Evolutionary conservation across 2,888 invertebrate genomes (phyloP).

Genomic region (Euzophera pinguis): DNA sequence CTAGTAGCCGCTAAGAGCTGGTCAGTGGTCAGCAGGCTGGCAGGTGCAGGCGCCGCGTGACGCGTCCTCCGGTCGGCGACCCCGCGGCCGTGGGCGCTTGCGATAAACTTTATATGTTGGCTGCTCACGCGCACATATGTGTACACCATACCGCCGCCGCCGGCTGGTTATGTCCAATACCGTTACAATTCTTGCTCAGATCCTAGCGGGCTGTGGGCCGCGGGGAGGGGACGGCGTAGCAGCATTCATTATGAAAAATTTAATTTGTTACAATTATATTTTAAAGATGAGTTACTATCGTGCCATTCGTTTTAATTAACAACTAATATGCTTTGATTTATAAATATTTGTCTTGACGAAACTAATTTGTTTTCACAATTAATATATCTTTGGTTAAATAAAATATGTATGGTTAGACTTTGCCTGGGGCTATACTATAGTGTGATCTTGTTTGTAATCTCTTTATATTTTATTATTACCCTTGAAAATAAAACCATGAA

Average conservation of each 20-base stretch:
- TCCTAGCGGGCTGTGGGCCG: constrained; percentile 27
- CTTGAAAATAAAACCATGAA: too few relatives aligned
- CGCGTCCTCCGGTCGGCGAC: constrained; percentile 16
- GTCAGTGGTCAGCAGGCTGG: not conserved
- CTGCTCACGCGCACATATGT: constrained; percentile 11
- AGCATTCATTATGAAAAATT: constrained; percentile 3
- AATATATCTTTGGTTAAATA: too few relatives aligned
- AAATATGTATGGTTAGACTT: too few relatives aligned
- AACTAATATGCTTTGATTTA: not conserved
- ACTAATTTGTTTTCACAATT: not conserved
- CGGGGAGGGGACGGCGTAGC: constrained; percentile 13
- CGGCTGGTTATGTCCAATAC: constrained; percentile 43
- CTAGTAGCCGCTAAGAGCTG: not conserved
- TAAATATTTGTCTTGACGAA: not conserved
- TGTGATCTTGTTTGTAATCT: too few relatives aligned
- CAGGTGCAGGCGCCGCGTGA: constrained; percentile 7
- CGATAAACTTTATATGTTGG: constrained; percentile 23
- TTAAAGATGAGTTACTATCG: not conserved
- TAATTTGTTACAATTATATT: not conserved
- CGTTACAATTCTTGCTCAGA: constrained; percentile 53
- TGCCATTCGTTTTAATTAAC: constrained; percentile 3
- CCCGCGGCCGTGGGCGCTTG: constrained; percentile 20
- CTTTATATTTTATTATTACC: too few relatives aligned
- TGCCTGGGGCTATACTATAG: too few relatives aligned
- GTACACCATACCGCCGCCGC: constrained; percentile 22